Conservation (phyloP, 2,113 vertebrate species). For the Sarotherodon lohbergeri region DNA sequence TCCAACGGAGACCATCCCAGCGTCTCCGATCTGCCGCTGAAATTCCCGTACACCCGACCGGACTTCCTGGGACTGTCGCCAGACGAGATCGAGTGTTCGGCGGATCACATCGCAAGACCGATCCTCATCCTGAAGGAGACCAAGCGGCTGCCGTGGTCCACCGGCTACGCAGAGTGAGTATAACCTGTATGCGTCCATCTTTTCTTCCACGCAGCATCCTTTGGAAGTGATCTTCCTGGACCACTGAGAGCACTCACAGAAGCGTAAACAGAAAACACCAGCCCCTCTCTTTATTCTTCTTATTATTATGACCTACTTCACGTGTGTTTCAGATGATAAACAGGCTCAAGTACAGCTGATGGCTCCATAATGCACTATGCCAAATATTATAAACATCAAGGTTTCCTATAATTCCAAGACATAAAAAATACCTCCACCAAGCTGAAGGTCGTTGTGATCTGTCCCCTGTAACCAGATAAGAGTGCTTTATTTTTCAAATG, state of each 20-base stretch:
- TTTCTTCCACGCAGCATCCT: conserved; percentile 28
- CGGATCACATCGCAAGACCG: conserved; percentile 88
- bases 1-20: conserved; percentile 74
- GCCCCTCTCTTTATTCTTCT: not conserved
- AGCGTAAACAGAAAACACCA: not conserved
- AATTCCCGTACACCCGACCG: conserved; percentile 86
- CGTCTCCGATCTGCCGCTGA: conserved; percentile 79
- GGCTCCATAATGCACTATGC: not conserved
- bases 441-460: not conserved
- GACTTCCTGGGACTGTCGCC: conserved; percentile 89
- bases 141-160: conserved; percentile 85
- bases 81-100: conserved; percentile 91
- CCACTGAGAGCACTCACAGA: not conserved
- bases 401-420: not conserved
- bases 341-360: not conserved
- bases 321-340: not conserved
- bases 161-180: conserved; percentile 97
- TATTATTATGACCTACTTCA: not conserved
- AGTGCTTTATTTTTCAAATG: not conserved
- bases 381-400: not conserved
- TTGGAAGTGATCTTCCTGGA: not conserved
- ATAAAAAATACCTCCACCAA: not conserved
- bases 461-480: not conserved
- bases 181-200: conserved; percentile 63
- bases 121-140: conserved; percentile 91